Evolutionary conservation across 2,113 vertebrate species (phyloP).

Genomic region (Lontra canadensis): DNA sequence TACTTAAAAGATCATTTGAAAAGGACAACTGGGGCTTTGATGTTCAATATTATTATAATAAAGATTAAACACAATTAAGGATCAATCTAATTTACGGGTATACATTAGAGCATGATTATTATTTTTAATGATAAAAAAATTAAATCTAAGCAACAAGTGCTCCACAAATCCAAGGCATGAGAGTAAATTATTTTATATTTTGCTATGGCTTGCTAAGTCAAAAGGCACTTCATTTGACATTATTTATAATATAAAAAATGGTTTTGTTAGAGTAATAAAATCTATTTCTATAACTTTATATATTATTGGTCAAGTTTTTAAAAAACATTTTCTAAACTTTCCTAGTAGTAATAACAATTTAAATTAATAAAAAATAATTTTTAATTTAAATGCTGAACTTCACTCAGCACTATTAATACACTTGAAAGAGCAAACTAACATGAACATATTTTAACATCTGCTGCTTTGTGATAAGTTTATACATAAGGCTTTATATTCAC

Average conservation of each 20-base stretch:
- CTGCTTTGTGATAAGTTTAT: neutral
- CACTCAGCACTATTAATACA: neutral
- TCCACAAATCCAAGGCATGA: neutral
- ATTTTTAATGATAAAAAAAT: constrained; percentile 55
- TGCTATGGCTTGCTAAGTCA: constrained; percentile 59
- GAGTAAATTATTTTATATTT: constrained; percentile 70
- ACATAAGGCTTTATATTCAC: neutral
- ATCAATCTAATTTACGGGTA: constrained; percentile 42
- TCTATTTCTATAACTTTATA: constrained; percentile 40
- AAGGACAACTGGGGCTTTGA: constrained; percentile 59
- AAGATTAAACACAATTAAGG: constrained; percentile 74
- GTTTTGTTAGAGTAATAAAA: constrained; percentile 72
- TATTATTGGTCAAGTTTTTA: constrained; percentile 60
- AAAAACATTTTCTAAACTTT: constrained; percentile 48
- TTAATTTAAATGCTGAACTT: constrained; percentile 1
- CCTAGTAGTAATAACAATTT: neutral
- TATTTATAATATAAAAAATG: constrained; percentile 59
- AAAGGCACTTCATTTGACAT: constrained; percentile 61
- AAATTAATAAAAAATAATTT: neutral
- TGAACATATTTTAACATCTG: neutral
- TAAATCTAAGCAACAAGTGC: constrained; percentile 55
- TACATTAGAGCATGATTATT: neutral
- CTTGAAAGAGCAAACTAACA: constrained; percentile 4
- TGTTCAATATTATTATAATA: constrained; percentile 31
- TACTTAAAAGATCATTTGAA: constrained; percentile 49